These are phyloP conservation scores for Calliphora vicina DNA, from an alignment of 1,140 invertebrate genomes.

Conservation along the genomic window DNA sequence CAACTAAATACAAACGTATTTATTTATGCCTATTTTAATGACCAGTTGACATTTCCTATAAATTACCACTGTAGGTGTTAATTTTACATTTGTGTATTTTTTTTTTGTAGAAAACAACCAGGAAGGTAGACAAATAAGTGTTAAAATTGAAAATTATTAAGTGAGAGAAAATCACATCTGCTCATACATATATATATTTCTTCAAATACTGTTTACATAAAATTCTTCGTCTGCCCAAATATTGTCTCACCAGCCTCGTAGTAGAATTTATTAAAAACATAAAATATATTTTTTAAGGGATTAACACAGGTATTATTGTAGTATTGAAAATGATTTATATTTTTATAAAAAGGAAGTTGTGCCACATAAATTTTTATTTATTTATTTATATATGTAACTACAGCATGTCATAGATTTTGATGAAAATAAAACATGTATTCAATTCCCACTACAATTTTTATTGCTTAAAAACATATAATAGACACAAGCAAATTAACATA, in stretches of 20 bases:
- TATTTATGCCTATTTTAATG: neutral
- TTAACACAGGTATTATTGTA: neutral
- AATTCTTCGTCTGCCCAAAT: too few species aligned
- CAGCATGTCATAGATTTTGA: too few species aligned
- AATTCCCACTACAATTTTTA: too few species aligned
- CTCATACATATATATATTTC: too few species aligned
- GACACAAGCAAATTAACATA: too few species aligned
- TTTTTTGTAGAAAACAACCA: too few species aligned
- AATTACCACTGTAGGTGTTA: neutral
- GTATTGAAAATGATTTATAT: neutral
- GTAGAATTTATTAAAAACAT: neutral
- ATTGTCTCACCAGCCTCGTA: neutral
- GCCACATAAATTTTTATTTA: neutral
- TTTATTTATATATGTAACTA: neutral
- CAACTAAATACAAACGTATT: neutral
- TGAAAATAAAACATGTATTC: too few species aligned
- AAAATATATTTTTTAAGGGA: neutral
- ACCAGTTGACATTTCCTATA: constrained; percentile 6
- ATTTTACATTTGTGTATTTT: neutral
- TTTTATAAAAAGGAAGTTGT: neutral
- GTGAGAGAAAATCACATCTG: too few species aligned
- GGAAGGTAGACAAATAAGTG: too few species aligned
- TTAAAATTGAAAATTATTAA: too few species aligned
- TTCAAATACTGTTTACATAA: too few species aligned
- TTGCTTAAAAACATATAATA: too few species aligned